Evolutionary conservation across 2,113 vertebrate genomes (phyloP).

Genomic region (Pachyramphus minor): DNA sequence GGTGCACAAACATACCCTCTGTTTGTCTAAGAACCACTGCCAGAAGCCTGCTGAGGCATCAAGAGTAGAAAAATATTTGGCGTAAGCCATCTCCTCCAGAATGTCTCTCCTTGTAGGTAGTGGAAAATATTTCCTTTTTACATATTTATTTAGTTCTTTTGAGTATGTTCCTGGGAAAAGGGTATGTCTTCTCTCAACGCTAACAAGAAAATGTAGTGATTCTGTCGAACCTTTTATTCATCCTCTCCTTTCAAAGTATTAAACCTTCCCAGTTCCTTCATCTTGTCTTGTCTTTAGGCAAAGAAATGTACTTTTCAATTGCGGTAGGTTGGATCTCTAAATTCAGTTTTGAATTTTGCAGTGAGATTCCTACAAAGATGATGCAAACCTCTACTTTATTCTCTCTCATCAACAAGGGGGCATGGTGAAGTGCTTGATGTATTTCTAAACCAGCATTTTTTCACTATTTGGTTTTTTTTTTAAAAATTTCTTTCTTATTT

Average conservation of each 20-base stretch:
- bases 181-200: neutral
- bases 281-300: neutral
- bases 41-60: constrained; percentile 65
- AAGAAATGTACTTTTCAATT: neutral
- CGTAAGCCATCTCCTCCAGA: constrained; percentile 44
- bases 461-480: neutral
- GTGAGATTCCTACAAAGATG: neutral
- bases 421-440: neutral
- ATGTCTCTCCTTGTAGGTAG: constrained; percentile 51
- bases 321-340: neutral
- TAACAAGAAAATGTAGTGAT: neutral
- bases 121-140: constrained; percentile 60
- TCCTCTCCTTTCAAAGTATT: neutral
- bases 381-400: neutral
- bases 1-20: constrained; percentile 40
- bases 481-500: neutral
- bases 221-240: neutral
- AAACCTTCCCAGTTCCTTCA: neutral
- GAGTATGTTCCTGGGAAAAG: neutral
- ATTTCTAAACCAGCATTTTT: neutral
- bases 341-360: neutral
- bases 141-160: constrained; percentile 51
- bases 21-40: constrained; percentile 46
- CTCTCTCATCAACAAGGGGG: neutral
- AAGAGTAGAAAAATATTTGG: constrained; percentile 64